A percentile compares a stretch with the other conserved stretches of the same genome.
These are phyloP conservation scores for Pterostichus madidus DNA, from an alignment of 2,888 invertebrate species.

Conservation along the genomic window DNA sequence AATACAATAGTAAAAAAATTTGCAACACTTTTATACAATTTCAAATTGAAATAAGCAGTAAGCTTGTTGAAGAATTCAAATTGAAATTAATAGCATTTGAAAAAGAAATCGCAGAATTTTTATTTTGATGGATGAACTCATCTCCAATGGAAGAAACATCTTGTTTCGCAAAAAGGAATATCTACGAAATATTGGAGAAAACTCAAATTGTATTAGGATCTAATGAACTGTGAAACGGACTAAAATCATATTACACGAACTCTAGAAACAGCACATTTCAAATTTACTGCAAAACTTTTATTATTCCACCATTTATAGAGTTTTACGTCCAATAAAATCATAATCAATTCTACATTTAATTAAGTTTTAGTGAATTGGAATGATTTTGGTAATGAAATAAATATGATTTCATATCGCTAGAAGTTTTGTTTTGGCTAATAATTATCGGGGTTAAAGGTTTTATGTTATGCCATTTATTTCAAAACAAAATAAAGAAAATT, in stretches of 20 bases:
- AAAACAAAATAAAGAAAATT: too few species aligned
- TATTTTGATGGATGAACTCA: conserved; percentile 13
- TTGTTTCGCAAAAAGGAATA: background rate
- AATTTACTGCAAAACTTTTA: too few species aligned
- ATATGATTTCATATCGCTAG: background rate
- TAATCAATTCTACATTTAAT: background rate
- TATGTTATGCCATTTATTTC: too few species aligned
- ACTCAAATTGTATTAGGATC: conserved; percentile 21
- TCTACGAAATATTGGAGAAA: conserved; percentile 22
- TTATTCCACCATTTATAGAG: too few species aligned
- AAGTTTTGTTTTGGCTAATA: too few species aligned
- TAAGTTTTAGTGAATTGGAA: conserved; percentile 2
- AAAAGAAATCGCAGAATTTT: background rate
- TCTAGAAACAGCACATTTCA: too few species aligned
- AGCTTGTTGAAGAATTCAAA: background rate
- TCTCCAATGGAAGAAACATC: background rate
- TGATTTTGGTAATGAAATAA: background rate
- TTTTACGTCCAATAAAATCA: too few species aligned
- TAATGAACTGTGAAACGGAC: conserved; percentile 24
- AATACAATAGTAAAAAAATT: too few species aligned
- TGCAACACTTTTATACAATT: too few species aligned
- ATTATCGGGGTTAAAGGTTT: too few species aligned
- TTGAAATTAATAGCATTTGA: conserved; percentile 30
- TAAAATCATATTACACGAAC: background rate
- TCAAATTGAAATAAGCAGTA: background rate